phyloP scores from a whole-genome alignment of 2,888 invertebrate species.

The Drosophila meridiana region DNA sequence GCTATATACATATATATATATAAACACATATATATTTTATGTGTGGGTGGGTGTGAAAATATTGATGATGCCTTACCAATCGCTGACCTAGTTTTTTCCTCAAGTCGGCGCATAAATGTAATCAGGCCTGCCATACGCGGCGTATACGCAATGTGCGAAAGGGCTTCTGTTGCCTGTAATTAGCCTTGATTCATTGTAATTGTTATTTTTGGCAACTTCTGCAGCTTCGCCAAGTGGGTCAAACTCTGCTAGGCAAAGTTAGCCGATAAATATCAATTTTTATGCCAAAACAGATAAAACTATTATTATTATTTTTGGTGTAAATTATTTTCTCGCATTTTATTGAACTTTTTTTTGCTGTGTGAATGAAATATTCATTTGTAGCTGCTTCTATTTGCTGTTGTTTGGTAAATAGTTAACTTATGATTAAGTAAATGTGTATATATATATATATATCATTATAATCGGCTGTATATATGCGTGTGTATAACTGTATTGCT shows the following conservation, averaged over 20 bases:
- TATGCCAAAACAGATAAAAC: conserved; percentile 13
- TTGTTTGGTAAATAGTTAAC: conserved; percentile 69
- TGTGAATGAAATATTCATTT: conserved; percentile 57
- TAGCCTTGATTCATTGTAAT: conserved; percentile 51
- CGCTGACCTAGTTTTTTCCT: conserved; percentile 73
- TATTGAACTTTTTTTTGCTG: conserved; percentile 62
- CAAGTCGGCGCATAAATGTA: conserved; percentile 29
- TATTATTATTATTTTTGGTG: conserved; percentile 47
- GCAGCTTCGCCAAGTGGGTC: conserved; percentile 40
- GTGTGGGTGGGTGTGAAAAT: conserved; percentile 18
- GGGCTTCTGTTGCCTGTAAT: conserved; percentile 27
- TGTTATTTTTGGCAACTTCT: conserved; percentile 37
- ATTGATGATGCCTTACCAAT: conserved; percentile 62
- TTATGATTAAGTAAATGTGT: conserved; percentile 51
- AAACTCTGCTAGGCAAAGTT: conserved; percentile 11
- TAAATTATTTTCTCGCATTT: conserved; percentile 73
- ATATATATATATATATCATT: conserved; percentile 30
- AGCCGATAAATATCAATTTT: conserved; percentile 27
- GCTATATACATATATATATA: background rate
- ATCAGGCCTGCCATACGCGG: conserved; percentile 18
- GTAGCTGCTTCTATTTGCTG: conserved; percentile 38
- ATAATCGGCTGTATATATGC: conserved; percentile 45
- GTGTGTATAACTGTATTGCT: conserved; percentile 52
- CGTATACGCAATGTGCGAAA: conserved; percentile 36
- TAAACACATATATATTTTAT: background rate